A percentile compares a stretch with the other conserved stretches of the same genome.
Conservation (phyloP, 2,113 vertebrate genomes). For the Varanus salvator region DNA sequence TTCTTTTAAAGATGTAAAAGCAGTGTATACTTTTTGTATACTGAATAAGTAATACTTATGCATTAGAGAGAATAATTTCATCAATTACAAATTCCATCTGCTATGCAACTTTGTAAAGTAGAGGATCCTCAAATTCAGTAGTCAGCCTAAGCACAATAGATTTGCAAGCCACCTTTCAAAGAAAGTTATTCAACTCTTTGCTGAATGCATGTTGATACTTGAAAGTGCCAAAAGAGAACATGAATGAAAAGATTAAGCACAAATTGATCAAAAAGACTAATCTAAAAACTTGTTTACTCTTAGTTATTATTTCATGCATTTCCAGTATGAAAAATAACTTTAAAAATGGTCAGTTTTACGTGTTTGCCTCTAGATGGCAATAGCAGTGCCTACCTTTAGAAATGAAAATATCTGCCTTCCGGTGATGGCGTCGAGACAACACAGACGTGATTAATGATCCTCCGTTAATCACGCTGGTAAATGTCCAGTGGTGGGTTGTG, state of each 20-base stretch:
- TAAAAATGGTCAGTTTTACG: background rate
- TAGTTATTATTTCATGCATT: background rate
- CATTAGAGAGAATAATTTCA: background rate
- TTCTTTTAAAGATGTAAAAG: too few relatives aligned
- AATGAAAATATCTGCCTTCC: conserved; percentile 10
- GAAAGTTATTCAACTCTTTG: background rate
- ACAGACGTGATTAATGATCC: too few relatives aligned
- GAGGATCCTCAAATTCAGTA: background rate
- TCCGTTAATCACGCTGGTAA: too few relatives aligned
- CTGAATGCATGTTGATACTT: background rate
- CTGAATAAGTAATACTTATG: too few relatives aligned
- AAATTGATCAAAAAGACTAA: background rate
- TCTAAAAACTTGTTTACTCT: too few relatives aligned
- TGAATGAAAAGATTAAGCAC: background rate
- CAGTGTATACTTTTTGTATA: too few relatives aligned
- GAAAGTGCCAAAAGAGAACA: background rate
- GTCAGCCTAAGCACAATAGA: background rate
- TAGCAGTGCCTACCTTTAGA: conserved; percentile 5
- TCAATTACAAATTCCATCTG: background rate
- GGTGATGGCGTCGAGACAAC: too few relatives aligned
- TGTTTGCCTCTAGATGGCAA: conserved; percentile 29
- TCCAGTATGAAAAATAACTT: background rate
- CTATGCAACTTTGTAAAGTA: background rate
- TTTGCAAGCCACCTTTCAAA: background rate
- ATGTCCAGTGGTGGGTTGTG: too few relatives aligned